These are phyloP conservation scores for Cryptops parisi DNA, from an alignment of 2,888 invertebrate species.

Conservation along the genomic window DNA sequence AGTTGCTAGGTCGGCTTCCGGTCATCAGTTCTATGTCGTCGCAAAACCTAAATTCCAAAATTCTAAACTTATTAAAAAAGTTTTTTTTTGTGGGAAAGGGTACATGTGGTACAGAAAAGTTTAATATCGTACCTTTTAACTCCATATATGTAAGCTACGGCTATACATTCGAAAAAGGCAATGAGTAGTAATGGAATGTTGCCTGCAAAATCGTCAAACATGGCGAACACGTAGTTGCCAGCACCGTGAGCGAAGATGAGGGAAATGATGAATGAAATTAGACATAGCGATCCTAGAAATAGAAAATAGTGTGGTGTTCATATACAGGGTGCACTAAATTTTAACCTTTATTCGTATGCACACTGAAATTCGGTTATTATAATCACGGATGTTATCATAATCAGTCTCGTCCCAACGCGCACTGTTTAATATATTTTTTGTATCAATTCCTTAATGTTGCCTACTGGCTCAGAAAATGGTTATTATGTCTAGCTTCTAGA, in stretches of 20 bases:
- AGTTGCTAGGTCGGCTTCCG: slow-evolving; percentile 68
- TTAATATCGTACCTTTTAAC: slow-evolving; percentile 51
- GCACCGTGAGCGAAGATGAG: slow-evolving; percentile 86
- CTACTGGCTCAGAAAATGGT: too few species aligned
- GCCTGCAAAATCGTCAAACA: slow-evolving; percentile 88
- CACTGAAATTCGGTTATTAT: too few species aligned
- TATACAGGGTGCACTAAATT: too few species aligned
- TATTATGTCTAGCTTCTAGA: too few species aligned
- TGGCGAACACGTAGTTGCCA: slow-evolving; percentile 81
- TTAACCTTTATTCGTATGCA: too few species aligned
- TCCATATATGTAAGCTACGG: slow-evolving; percentile 87
- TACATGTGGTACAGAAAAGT: background rate
- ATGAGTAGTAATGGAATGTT: slow-evolving; percentile 84
- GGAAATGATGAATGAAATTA: slow-evolving; percentile 65
- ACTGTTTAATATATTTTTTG: too few species aligned
- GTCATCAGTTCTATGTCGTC: slow-evolving; percentile 94
- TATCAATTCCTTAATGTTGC: too few species aligned
- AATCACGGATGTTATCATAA: too few species aligned
- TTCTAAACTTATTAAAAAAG: background rate
- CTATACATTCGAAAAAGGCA: slow-evolving; percentile 81
- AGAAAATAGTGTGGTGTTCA: too few species aligned
- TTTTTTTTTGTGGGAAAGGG: background rate
- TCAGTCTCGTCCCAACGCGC: too few species aligned
- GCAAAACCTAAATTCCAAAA: slow-evolving; percentile 49
- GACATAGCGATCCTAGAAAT: slow-evolving; percentile 47